Conservation (phyloP, 2,113 vertebrate species). For the Glaucomys volans region DNA sequence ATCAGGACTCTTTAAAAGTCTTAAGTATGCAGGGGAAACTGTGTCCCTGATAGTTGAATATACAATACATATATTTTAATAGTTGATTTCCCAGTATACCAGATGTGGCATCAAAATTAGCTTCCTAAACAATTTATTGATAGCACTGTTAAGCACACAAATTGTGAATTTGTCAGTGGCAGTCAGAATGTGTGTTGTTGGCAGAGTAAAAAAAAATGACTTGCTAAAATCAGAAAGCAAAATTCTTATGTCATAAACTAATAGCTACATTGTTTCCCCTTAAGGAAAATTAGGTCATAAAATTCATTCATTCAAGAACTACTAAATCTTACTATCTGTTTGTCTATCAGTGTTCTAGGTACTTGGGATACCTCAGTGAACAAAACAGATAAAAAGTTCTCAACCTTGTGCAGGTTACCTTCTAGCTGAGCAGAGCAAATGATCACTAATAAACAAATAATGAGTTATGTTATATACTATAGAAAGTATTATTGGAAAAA, state of each 20-base stretch:
- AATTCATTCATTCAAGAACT: not conserved
- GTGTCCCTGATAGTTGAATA: not conserved
- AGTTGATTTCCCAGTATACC: not conserved
- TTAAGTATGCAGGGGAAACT: not conserved
- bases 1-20: not conserved
- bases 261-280: not conserved
- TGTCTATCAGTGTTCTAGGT: not conserved
- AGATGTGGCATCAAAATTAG: not conserved
- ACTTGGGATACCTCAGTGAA: not conserved
- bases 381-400: not conserved
- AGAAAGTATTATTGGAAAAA: not conserved
- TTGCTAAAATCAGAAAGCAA: not conserved
- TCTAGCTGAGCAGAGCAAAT: not conserved
- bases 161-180: not conserved
- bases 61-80: not conserved
- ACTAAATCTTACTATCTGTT: not conserved
- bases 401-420: not conserved
- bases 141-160: not conserved
- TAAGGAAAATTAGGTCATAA: not conserved
- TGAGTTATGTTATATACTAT: not conserved
- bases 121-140: not conserved
- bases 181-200: not conserved
- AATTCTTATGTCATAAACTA: not conserved
- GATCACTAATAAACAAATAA: not conserved
- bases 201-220: not conserved